Conservation (phyloP, 2,888 invertebrate species). For the Thereva unica region DNA sequence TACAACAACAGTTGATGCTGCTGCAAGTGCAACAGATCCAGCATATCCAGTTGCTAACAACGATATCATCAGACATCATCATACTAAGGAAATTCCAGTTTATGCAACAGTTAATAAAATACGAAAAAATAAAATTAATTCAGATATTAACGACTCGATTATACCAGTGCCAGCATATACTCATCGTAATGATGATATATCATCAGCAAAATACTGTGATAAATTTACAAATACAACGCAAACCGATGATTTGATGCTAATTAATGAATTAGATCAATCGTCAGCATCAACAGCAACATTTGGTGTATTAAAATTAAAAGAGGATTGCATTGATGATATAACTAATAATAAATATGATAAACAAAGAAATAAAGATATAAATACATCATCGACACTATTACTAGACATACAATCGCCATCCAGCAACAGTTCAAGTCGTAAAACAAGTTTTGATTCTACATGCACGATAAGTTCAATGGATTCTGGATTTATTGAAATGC, state of each 20-base stretch:
- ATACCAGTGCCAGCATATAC: constrained; percentile 15
- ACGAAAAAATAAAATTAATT: constrained; percentile 1
- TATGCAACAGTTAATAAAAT: constrained; percentile 54
- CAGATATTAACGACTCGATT: neutral
- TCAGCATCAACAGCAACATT: no score
- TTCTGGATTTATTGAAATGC: constrained; percentile 59
- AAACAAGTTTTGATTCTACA: constrained; percentile 58
- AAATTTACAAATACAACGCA: constrained; percentile 12
- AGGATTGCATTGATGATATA: no score
- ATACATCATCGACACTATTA: neutral
- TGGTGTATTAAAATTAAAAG: no score
- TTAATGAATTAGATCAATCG: no score
- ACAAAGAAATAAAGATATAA: no score
- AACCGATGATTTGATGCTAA: no score
- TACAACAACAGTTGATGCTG: constrained; percentile 45
- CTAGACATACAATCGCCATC: constrained; percentile 42
- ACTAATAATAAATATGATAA: no score
- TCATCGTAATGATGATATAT: constrained; percentile 1
- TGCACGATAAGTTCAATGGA: constrained; percentile 59
- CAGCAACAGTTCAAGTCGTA: constrained; percentile 55
- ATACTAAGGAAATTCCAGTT: constrained; percentile 43
- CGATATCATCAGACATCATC: neutral
- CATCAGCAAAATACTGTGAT: constrained; percentile 20
- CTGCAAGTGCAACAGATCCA: constrained; percentile 25
- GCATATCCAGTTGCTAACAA: neutral